These are phyloP conservation scores for Cremastinae sp. DNA, from an alignment of 2,888 invertebrate species.

Conservation along the genomic window DNA sequence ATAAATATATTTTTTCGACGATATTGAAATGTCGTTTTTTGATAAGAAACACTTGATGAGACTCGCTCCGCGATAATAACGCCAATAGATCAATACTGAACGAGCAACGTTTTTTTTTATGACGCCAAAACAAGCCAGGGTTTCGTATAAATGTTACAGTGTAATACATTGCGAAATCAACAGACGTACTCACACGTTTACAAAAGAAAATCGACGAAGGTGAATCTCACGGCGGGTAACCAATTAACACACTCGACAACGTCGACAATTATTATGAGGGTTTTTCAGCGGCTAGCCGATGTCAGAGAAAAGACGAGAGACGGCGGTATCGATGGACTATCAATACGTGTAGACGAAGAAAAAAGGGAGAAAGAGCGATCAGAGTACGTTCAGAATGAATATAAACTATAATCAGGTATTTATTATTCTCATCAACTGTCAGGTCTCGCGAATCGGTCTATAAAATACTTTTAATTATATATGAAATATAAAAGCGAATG, in stretches of 20 bases:
- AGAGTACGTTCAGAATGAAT: slow-evolving; percentile 14
- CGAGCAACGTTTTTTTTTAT: slow-evolving; percentile 15
- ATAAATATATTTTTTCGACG: too few relatives aligned
- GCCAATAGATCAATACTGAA: slow-evolving; percentile 15
- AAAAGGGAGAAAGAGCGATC: not conserved
- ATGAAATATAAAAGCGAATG: slow-evolving; percentile 24
- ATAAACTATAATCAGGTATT: slow-evolving; percentile 51
- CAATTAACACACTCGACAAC: slow-evolving; percentile 58
- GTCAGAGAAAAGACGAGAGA: slow-evolving; percentile 36
- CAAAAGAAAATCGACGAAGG: slow-evolving; percentile 29
- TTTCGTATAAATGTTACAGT: slow-evolving; percentile 22
- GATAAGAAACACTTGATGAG: not conserved
- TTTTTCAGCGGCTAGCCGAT: slow-evolving; percentile 55
- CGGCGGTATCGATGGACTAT: slow-evolving; percentile 31
- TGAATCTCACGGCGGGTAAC: slow-evolving; percentile 31
- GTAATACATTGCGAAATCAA: slow-evolving; percentile 2
- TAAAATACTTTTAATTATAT: slow-evolving; percentile 39
- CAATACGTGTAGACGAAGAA: slow-evolving; percentile 16
- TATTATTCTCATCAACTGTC: slow-evolving; percentile 28
- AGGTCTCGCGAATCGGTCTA: slow-evolving; percentile 36
- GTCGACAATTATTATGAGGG: slow-evolving; percentile 53
- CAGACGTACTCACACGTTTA: not conserved
- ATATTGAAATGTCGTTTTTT: not conserved
- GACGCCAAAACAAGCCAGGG: slow-evolving; percentile 25
- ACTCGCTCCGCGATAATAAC: slow-evolving; percentile 17